Base-by-base conservation (phyloP, 1,140 invertebrate genomes). In the Xylocopa sonorina region DNA sequence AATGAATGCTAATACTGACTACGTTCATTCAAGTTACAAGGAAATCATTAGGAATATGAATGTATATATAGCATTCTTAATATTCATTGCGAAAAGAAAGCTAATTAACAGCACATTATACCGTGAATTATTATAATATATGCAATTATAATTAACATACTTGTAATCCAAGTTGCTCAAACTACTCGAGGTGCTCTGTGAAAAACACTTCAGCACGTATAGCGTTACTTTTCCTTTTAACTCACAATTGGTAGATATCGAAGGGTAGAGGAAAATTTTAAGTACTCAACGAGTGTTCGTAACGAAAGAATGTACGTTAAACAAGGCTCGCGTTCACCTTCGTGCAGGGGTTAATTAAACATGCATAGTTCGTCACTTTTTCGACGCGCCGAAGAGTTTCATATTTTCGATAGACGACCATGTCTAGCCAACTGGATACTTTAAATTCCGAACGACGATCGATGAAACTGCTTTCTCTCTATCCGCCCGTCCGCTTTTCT, bases 391-490 rank as follows among this genome's bases (percentile, higher is more conserved):
- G 21, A 43, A 38, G 46, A 60, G 50, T 41, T 51, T 67, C 48
- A 27, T 68, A 78, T 43, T 57, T 75, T 80, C 81, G 46, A 34
- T 48, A n/a, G 58, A 41, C 24, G 18, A 62, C 27, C 55, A 62
- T 16, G 48, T 66, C 27, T 58, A 82, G 69, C 71, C 58, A 69
- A 81, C 24, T 34, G 50, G 48, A 32, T 60, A 75, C 51, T 84
- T 84, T 51, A 83, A 66, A 84, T 84, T 84, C 82, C 48, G 50
- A 18, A 62, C 82, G 38, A 83, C 82, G 69, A 72, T 32, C 58
- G 46, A 55, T 77, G 67, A 81, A 73, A 78, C 73, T 81, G 72
- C 82, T 84, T 84, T 81, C 78, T 84, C 78, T 69, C 32, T 64
- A 58, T 71, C 57, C 53, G 21, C 51, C 53, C 50, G 60, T 84